Percentiles rank a stretch among this genome's conserved stretches.
These are phyloP conservation scores for Campylomormyrus numenius DNA, from an alignment of 2,113 vertebrate genomes.

Conservation along the genomic window DNA sequence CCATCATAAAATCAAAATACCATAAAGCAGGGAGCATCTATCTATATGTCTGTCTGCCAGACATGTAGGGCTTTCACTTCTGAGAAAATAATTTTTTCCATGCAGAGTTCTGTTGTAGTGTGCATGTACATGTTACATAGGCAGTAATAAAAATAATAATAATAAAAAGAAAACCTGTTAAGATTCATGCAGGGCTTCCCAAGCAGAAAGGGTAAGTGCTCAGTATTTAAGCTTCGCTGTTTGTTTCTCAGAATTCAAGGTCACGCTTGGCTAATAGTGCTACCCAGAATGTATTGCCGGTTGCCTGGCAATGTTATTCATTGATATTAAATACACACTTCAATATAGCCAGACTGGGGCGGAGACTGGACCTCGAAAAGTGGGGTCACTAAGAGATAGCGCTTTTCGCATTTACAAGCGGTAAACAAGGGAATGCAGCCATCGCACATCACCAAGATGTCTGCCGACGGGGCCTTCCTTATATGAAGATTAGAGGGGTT, in stretches of 20 bases:
- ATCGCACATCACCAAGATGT: slow-evolving; percentile 39
- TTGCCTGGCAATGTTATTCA: slow-evolving; percentile 66
- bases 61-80: not conserved
- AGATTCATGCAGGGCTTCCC: slow-evolving; percentile 31
- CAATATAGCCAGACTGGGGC: slow-evolving; percentile 51
- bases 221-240: slow-evolving; percentile 51
- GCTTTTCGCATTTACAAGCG: slow-evolving; percentile 65
- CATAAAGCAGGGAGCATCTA: not conserved
- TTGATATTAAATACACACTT: slow-evolving; percentile 62
- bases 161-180: slow-evolving; percentile 8
- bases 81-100: not conserved
- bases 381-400: slow-evolving; percentile 58
- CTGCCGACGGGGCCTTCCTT: slow-evolving; percentile 46
- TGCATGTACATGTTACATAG: not conserved
- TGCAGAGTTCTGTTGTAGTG: not conserved
- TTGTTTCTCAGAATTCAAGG: slow-evolving; percentile 66
- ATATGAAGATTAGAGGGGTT: slow-evolving; percentile 37
- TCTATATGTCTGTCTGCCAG: not conserved
- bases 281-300: slow-evolving; percentile 43
- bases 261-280: slow-evolving; percentile 48
- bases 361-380: slow-evolving; percentile 47
- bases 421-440: slow-evolving; percentile 47
- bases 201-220: slow-evolving; percentile 31
- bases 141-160: not conserved
- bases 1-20: not conserved